These are phyloP conservation scores for Vanessa atalanta DNA, from an alignment of 1,140 invertebrate genomes.

Conservation along the genomic window DNA sequence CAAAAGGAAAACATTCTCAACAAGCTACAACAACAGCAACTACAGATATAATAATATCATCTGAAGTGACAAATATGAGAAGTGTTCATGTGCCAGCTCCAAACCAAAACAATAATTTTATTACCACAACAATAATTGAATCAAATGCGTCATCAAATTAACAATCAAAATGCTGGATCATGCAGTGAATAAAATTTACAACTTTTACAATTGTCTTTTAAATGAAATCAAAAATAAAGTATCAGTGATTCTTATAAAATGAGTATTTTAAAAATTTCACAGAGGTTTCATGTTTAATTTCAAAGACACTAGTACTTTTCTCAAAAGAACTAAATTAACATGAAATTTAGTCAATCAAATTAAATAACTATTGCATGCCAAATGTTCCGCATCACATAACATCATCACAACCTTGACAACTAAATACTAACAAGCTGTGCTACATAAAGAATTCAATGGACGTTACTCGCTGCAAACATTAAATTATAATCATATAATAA, in stretches of 20 bases:
- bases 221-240: not conserved
- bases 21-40: slow-evolving; percentile 33
- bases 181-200: slow-evolving; percentile 13
- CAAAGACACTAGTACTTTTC: not conserved
- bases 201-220: not conserved
- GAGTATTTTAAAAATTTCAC: not conserved
- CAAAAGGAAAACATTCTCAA: slow-evolving; percentile 32
- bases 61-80: slow-evolving; percentile 29
- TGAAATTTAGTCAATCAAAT: not conserved
- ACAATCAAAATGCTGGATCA: slow-evolving; percentile 25
- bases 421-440: slow-evolving; percentile 4
- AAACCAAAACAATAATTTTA: slow-evolving; percentile 27
- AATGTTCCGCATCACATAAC: not conserved
- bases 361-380: slow-evolving; percentile 5
- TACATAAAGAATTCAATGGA: not conserved
- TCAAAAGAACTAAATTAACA: not conserved
- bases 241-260: not conserved
- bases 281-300: not conserved
- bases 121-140: slow-evolving; percentile 1
- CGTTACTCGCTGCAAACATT: not conserved
- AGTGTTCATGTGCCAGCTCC: slow-evolving; percentile 31
- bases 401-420: not conserved
- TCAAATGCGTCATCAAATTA: slow-evolving; percentile 10
- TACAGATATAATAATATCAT: slow-evolving; percentile 32
- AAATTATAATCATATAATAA: slow-evolving; percentile 4